These are phyloP conservation scores for Lytechinus variegatus DNA, from an alignment of 35 echinoderm and acorn worm genomes.

Conservation along the genomic window DNA sequence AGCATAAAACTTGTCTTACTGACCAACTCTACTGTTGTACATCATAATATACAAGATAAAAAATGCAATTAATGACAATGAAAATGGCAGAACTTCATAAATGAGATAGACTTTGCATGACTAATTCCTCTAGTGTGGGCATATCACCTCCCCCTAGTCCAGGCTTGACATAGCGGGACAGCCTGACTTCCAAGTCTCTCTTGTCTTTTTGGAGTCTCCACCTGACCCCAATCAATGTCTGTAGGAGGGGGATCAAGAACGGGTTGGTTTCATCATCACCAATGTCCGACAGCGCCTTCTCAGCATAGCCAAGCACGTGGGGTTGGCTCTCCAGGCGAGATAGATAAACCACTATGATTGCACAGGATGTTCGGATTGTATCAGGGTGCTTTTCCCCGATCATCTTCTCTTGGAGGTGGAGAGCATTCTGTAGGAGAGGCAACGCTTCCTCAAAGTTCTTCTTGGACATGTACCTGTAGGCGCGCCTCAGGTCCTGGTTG, in stretches of 20 bases:
- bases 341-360: constrained; percentile 86
- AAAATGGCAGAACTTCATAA: constrained; percentile 49
- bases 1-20: background rate
- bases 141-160: constrained; percentile 67
- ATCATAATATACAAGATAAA: background rate
- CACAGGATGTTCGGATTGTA: constrained; percentile 79
- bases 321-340: constrained; percentile 79
- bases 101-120: constrained; percentile 91
- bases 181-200: constrained; percentile 74
- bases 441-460: constrained; percentile 83
- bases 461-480: constrained; percentile 79
- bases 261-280: constrained; percentile 80
- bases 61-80: background rate
- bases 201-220: constrained; percentile 93
- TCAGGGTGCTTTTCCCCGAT: constrained; percentile 79
- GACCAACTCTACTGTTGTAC: background rate
- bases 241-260: constrained; percentile 83
- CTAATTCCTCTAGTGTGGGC: constrained; percentile 87
- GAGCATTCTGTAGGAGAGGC: constrained; percentile 86
- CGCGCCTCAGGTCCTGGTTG: constrained; percentile 77
- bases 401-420: constrained; percentile 95
- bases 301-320: constrained; percentile 80
- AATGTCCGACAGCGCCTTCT: constrained; percentile 80
- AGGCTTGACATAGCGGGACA: constrained; percentile 70
- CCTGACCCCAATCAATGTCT: constrained; percentile 86